These are phyloP conservation scores for Ceriagrion tenellum DNA, from an alignment of 2,888 invertebrate species.

Conservation along the genomic window DNA sequence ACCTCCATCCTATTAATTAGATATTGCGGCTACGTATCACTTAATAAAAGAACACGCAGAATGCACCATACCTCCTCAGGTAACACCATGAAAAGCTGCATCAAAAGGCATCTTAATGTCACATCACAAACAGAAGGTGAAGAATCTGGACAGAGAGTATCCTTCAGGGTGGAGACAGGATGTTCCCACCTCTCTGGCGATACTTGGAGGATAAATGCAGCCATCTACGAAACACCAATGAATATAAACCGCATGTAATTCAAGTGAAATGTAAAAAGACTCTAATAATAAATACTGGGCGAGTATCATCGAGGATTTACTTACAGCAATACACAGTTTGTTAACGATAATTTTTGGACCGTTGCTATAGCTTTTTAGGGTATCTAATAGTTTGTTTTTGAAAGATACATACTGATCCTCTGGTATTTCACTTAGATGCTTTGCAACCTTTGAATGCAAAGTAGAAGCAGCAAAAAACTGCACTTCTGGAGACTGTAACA, in stretches of 20 bases:
- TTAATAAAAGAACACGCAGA: too few relatives aligned
- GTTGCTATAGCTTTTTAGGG: slow-evolving; percentile 87
- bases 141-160: slow-evolving; percentile 80
- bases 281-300: background rate
- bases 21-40: too few relatives aligned
- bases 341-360: slow-evolving; percentile 93
- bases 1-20: too few relatives aligned
- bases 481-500: slow-evolving; percentile 88
- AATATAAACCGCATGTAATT: background rate
- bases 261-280: background rate
- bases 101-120: slow-evolving; percentile 84
- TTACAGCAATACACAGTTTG: slow-evolving; percentile 92
- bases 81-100: slow-evolving; percentile 91
- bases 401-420: slow-evolving; percentile 87
- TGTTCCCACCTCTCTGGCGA: slow-evolving; percentile 81
- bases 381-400: slow-evolving; percentile 88
- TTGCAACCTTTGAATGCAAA: slow-evolving; percentile 91
- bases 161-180: slow-evolving; percentile 88
- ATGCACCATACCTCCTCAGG: slow-evolving; percentile 87
- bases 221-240: slow-evolving; percentile 82
- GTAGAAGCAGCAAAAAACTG: slow-evolving; percentile 97
- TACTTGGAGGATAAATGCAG: slow-evolving; percentile 89
- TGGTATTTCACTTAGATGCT: slow-evolving; percentile 93
- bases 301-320: slow-evolving; percentile 74
- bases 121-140: slow-evolving; percentile 82